A percentile compares a stretch with the other conserved stretches of the same genome.
These are phyloP conservation scores for Sciaenops ocellatus DNA, from an alignment of 2,797 vertebrate genomes.

Conservation along the genomic window DNA sequence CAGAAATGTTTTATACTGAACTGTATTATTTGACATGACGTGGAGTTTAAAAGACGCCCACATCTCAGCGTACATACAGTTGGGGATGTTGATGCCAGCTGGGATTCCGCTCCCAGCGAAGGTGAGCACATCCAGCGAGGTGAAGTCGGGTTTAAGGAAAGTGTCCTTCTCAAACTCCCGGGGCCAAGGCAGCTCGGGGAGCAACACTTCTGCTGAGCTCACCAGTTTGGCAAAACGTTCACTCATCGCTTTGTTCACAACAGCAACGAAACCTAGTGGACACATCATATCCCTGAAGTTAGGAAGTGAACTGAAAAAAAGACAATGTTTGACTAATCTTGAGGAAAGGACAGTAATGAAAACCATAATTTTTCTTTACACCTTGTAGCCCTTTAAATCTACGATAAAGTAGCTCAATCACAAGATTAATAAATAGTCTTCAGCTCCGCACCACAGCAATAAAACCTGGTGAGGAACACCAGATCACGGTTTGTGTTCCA, in stretches of 20 bases:
- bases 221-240: conserved; percentile 91
- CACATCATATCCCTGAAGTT: background rate
- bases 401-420: background rate
- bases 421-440: background rate
- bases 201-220: conserved; percentile 87
- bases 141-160: conserved; percentile 95
- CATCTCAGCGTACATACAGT: conserved; percentile 84
- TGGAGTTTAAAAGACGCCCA: background rate
- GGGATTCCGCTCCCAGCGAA: conserved; percentile 95
- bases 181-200: conserved; percentile 93
- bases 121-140: conserved; percentile 93
- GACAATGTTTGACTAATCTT: background rate
- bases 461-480: background rate
- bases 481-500: conserved; percentile 15
- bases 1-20: background rate
- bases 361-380: background rate
- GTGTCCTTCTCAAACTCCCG: conserved; percentile 91
- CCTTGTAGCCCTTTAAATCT: background rate
- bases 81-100: conserved; percentile 96
- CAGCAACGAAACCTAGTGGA: conserved; percentile 90
- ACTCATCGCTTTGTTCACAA: conserved; percentile 96
- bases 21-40: background rate
- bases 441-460: background rate
- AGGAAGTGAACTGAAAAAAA: background rate
- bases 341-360: background rate